Base-by-base conservation (phyloP, 2,888 invertebrate species). In the Tenthredo mesomela region DNA sequence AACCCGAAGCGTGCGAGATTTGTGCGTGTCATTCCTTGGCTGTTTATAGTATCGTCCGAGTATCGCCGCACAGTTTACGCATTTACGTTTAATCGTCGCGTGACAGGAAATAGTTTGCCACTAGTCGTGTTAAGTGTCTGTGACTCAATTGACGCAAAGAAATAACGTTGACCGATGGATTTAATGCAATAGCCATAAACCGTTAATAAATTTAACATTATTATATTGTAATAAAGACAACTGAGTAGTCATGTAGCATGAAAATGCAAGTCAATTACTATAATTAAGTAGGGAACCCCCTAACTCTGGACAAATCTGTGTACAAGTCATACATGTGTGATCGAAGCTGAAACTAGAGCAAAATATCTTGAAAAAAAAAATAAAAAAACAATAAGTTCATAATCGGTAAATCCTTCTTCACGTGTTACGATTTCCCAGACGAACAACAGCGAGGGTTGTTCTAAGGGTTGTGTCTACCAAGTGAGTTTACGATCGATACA, bases 61-160 rank as follows among this genome's bases (percentile, higher is more conserved):
- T n/a, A n/a, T n/a, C n/a, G n/a, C n/a, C n/a, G n/a, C 6, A 21
- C 25, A 73, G 71, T 73, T 29, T 25, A 73, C 21, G 40, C 21
- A 43, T 71, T 71, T 7, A 73, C 71, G 40, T 73, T 73, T n/a
- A n/a, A n/a, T n/a, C 40, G 25, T 73, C 21, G 71, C 71, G 71
- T 73, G 71, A 73, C 43, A 21, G 71, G 71, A 73, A 73, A 73
- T 43, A 43, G 43, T 43, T 40, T 40, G 10, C 71, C 37, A 10
- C 12, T 18, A 21, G 21, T 73, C 9, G 71, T 21, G 71, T 73
- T 73, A 43, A 21, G 21, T n/a, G 21, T 43, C 40, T 43, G 21
- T 43, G n/a, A 40, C 71, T 43, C 71, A 43, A 43, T 71, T 71
- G 37, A 43, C 71, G n/a, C 21, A 40, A 21, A 43, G 21, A 40